Evolutionary conservation across 2,888 invertebrate genomes (phyloP), one percentile per base, ranked within the genome.

Genomic region (Dexiosoma caninum): DNA sequence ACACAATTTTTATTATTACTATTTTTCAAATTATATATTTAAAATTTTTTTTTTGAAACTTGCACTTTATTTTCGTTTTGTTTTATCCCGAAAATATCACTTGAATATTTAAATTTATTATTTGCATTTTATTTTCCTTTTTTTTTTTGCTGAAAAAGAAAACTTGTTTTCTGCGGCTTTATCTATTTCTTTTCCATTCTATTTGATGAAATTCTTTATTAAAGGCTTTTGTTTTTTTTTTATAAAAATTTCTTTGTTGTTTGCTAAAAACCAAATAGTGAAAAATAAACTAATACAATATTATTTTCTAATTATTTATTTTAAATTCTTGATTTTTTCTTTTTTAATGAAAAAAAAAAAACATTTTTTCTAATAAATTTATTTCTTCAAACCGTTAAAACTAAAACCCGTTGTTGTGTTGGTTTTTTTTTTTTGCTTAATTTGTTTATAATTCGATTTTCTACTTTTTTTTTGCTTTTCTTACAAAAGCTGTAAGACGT

Each of bases 101-200:
- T 51, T 37, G 32, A 23, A 12, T 40, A 51, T 46, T 27, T 37
- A 23, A 32, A 30, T 69, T 40, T 69, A 71, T 64, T 42, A 27
- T 64, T 40, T 6, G 16, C 23, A 42, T 30, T 57, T 60, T 74
- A 57, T 67, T 59, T 71, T 79, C 9, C 10, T 51, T 46, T 40
- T 27, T 27, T 27, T 27, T 27, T 32, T 66, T 59, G 32, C 76
- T 81, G 14, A 30, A 51, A 57, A 72, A 72, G 76, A 72, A 81
- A 81, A 81, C 81, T 81, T 81, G 81, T 81, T 81, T 81, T 64
- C 62, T 37, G 57, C 14, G 21, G 37, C 66, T 46, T 64, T 72
- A 59, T 42, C 59, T 53, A 35, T 49, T 14, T 42, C 35, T 72
- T 72, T 72, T 78, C 72, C 72, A 64, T 76, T 75, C 74, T 51